Conservation (phyloP, 1,140 invertebrate species). For the Pollicipes pollicipes region DNA sequence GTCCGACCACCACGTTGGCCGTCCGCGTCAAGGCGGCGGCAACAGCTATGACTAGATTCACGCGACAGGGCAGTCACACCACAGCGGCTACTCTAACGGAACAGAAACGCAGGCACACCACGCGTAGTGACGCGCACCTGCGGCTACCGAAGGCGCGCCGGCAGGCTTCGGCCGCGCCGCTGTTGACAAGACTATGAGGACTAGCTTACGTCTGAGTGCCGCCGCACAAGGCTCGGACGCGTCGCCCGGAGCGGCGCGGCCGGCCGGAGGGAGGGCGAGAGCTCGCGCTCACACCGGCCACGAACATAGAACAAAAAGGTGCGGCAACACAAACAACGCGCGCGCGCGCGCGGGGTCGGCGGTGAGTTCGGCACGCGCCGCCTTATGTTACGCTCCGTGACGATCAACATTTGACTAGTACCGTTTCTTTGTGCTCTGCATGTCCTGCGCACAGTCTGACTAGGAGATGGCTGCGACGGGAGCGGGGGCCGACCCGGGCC, state of each 20-base stretch:
- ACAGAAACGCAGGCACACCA: constrained; percentile 1
- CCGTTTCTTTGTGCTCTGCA: neutral
- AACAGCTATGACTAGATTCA: neutral
- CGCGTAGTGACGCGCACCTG: too few species aligned
- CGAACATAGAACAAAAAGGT: neutral
- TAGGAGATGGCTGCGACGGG: too few species aligned
- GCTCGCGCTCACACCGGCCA: neutral
- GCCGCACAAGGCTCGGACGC: neutral
- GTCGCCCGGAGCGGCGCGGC: too few species aligned
- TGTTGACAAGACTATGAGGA: too few species aligned
- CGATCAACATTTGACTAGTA: neutral
- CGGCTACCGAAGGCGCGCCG: too few species aligned
- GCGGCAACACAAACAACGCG: neutral
- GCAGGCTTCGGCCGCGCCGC: too few species aligned
- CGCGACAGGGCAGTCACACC: neutral
- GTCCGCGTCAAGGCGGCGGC: too few species aligned
- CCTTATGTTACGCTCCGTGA: neutral
- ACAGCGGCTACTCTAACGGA: neutral
- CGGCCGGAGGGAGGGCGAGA: neutral
- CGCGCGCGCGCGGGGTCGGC: too few species aligned
- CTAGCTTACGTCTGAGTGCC: too few species aligned
- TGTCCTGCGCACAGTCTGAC: too few species aligned
- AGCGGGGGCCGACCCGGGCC: too few species aligned
- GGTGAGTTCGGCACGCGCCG: neutral
- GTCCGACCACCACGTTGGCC: too few species aligned